Evolutionary conservation across 92 coral and sea anemone genomes (phyloP).

Genomic region (Nematostella vectensis): DNA sequence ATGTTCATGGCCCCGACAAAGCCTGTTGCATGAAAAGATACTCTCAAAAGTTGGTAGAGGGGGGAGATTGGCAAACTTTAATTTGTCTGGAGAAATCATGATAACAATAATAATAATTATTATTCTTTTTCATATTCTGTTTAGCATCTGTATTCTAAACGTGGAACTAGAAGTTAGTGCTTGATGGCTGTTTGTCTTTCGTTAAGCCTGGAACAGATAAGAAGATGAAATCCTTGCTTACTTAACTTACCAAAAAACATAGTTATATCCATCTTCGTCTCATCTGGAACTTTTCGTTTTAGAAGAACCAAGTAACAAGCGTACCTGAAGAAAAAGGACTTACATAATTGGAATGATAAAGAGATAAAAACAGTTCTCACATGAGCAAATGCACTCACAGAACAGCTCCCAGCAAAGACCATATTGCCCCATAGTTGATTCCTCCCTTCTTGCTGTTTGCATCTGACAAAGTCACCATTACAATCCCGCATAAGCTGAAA

Average conservation of each 20-base stretch:
- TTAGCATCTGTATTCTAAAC: too few relatives aligned
- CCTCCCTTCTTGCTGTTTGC: slow-evolving; percentile 56
- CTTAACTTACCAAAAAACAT: slow-evolving; percentile 96
- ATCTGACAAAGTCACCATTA: slow-evolving; percentile 90
- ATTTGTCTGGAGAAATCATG: too few relatives aligned
- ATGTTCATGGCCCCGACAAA: slow-evolving; percentile 76
- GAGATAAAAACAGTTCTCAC: not conserved
- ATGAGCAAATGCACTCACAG: slow-evolving; percentile 49
- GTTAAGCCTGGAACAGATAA: too few relatives aligned
- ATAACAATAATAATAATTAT: not conserved
- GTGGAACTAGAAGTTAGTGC: too few relatives aligned
- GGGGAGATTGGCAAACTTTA: too few relatives aligned
- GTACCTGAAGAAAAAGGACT: slow-evolving; percentile 44
- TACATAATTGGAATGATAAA: not conserved
- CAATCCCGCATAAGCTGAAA: slow-evolving; percentile 79
- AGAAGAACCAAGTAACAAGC: slow-evolving; percentile 84
- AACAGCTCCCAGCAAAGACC: slow-evolving; percentile 85
- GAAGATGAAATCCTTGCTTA: too few relatives aligned
- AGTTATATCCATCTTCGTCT: slow-evolving; percentile 72
- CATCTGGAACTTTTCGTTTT: slow-evolving; percentile 77
- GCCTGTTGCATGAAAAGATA: too few relatives aligned
- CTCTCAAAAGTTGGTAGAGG: too few relatives aligned
- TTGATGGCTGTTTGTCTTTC: too few relatives aligned
- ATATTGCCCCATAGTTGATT: slow-evolving; percentile 85
- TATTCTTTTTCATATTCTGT: too few relatives aligned